These are phyloP conservation scores for Pandion haliaetus DNA, from an alignment of 2,113 vertebrate species.

Conservation along the genomic window DNA sequence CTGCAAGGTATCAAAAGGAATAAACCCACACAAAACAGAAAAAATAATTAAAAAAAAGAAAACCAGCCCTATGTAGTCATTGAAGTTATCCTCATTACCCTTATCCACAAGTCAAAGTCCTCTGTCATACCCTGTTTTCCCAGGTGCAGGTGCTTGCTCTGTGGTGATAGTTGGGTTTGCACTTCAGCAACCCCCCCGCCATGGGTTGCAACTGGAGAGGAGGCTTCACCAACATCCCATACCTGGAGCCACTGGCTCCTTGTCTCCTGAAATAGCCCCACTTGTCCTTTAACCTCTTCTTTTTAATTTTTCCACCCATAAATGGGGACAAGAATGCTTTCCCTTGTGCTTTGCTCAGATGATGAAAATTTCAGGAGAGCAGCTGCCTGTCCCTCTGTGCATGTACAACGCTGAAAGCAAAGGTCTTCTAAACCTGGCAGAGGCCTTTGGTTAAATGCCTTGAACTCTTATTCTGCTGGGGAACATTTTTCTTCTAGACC, in stretches of 20 bases:
- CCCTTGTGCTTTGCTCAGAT: neutral
- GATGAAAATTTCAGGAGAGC: neutral
- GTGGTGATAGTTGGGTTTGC: too few species aligned
- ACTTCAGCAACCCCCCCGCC: accelerated
- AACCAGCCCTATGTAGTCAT: neutral
- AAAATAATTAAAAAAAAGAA: neutral
- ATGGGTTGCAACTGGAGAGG: neutral
- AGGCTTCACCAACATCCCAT: neutral
- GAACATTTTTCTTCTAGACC: neutral
- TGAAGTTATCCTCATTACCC: neutral
- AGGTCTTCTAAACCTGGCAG: neutral
- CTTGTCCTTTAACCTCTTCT: neutral
- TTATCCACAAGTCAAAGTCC: neutral
- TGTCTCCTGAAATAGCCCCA: neutral
- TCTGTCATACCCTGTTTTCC: neutral
- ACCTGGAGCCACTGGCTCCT: neutral
- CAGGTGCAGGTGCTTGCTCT: accelerated
- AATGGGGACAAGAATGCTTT: neutral
- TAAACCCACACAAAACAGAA: neutral
- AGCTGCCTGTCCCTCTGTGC: neutral
- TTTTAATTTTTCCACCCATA: neutral
- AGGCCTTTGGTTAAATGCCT: neutral
- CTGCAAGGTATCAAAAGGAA: neutral
- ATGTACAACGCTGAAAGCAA: neutral
- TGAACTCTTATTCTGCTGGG: neutral